Conservation (phyloP, 2,797 vertebrate species). For the Amblyraja radiata region DNA sequence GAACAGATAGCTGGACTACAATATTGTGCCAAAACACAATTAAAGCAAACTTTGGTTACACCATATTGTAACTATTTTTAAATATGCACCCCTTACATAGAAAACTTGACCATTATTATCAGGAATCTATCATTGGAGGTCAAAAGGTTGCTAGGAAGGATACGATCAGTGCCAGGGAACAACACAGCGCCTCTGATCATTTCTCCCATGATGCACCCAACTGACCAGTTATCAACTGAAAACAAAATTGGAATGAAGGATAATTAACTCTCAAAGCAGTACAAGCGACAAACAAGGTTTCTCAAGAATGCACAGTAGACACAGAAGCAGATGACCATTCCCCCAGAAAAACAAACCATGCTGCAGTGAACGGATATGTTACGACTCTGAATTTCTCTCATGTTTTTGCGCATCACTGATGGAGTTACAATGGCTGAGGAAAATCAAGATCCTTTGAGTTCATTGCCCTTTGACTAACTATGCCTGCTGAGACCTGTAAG, state of each 20-base stretch:
- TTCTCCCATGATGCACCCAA: constrained; percentile 99
- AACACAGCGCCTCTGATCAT: constrained; percentile 96
- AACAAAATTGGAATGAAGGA: constrained; percentile 48
- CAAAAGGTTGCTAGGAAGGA: constrained; percentile 67
- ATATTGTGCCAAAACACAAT: background rate
- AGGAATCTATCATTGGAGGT: background rate
- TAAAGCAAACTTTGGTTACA: background rate
- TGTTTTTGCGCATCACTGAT: background rate
- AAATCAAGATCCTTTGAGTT: background rate
- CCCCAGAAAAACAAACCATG: background rate
- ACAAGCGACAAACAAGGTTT: background rate
- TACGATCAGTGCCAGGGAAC: constrained; percentile 96
- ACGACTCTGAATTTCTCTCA: background rate
- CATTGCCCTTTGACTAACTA: background rate
- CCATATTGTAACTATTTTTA: background rate
- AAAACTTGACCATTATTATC: background rate
- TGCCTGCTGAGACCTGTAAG: background rate
- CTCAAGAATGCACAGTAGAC: background rate
- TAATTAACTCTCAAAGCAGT: constrained; percentile 51
- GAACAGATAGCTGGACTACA: background rate
- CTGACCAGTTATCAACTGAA: constrained; percentile 99
- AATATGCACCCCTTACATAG: background rate
- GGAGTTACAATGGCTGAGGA: background rate
- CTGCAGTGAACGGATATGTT: background rate
- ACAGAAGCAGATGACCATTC: background rate